Evolutionary conservation across 1,140 invertebrate genomes (phyloP).

Genomic region (Sycophaga agraensis): DNA sequence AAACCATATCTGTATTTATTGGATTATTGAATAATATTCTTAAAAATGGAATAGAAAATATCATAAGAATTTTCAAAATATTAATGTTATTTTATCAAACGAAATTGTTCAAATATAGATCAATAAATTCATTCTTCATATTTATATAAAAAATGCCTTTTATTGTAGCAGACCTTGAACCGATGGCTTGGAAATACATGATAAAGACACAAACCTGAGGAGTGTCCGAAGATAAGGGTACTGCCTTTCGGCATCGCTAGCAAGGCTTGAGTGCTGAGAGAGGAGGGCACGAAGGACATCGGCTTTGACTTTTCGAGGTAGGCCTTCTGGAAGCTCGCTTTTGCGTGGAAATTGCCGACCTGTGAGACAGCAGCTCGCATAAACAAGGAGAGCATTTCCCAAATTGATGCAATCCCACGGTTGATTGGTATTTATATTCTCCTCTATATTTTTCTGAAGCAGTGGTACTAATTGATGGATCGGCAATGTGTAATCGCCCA

Average conservation of each 20-base stretch:
- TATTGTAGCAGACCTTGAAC: too few relatives aligned
- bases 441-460: constrained; percentile 51
- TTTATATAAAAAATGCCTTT: too few relatives aligned
- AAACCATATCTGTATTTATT: too few relatives aligned
- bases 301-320: constrained; percentile 71
- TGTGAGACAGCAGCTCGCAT: constrained; percentile 89
- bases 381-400: constrained; percentile 91
- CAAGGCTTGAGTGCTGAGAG: constrained; percentile 70
- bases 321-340: constrained; percentile 77
- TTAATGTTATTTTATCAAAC: too few relatives aligned
- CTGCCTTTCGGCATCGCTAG: constrained; percentile 66
- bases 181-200: too few relatives aligned
- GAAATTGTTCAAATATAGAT: too few relatives aligned
- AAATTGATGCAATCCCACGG: constrained; percentile 60
- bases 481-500: constrained; percentile 81
- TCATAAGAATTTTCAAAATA: too few relatives aligned
- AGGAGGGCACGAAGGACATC: constrained; percentile 69
- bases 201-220: constrained; percentile 54
- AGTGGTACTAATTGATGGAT: constrained; percentile 75
- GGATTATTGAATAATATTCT: too few relatives aligned
- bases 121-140: too few relatives aligned
- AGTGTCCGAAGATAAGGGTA: constrained; percentile 82
- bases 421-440: constrained; percentile 37
- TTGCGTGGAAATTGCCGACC: constrained; percentile 83
- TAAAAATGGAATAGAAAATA: too few relatives aligned